A percentile compares a stretch with the other conserved stretches of the same genome.
Evolutionary conservation across 2,113 vertebrate species (phyloP).

Genomic region (Mormoops blainvillei): DNA sequence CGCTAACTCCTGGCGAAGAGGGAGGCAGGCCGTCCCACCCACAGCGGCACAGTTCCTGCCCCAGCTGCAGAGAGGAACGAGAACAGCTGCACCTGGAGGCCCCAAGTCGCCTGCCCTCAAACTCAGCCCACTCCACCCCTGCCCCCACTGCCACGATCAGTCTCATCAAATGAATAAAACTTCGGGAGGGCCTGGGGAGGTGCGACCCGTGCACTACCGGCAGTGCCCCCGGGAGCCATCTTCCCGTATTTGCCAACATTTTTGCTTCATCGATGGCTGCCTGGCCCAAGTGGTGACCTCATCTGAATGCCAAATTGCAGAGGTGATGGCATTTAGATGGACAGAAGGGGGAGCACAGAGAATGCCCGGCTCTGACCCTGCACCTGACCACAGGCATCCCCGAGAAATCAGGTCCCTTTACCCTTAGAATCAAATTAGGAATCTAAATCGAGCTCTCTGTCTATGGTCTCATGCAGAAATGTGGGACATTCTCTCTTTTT

Average conservation of each 20-base stretch:
- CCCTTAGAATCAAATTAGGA: constrained; percentile 37
- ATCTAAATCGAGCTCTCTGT: constrained; percentile 33
- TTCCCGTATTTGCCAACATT: not conserved
- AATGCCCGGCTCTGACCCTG: not conserved
- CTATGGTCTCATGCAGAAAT: constrained; percentile 39
- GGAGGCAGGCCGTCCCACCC: not conserved
- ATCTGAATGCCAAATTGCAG: not conserved
- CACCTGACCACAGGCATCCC: not conserved
- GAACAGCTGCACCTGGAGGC: not conserved
- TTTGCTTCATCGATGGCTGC: not conserved
- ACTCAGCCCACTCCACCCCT: not conserved
- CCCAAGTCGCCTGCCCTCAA: not conserved
- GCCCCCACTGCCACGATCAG: not conserved
- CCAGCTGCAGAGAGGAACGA: not conserved
- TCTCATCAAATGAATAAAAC: not conserved
- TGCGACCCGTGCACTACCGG: accelerated
- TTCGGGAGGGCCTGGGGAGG: not conserved
- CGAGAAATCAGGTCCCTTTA: constrained; percentile 28
- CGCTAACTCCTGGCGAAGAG: not conserved
- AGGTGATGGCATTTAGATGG: not conserved
- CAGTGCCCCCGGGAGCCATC: not conserved
- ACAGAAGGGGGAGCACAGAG: not conserved
- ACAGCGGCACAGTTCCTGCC: not conserved
- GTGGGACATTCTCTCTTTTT: constrained; percentile 1
- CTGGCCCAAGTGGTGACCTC: not conserved